phyloP scores from a whole-genome alignment of 2,113 vertebrate genomes.

The Podocnemis expansa region DNA sequence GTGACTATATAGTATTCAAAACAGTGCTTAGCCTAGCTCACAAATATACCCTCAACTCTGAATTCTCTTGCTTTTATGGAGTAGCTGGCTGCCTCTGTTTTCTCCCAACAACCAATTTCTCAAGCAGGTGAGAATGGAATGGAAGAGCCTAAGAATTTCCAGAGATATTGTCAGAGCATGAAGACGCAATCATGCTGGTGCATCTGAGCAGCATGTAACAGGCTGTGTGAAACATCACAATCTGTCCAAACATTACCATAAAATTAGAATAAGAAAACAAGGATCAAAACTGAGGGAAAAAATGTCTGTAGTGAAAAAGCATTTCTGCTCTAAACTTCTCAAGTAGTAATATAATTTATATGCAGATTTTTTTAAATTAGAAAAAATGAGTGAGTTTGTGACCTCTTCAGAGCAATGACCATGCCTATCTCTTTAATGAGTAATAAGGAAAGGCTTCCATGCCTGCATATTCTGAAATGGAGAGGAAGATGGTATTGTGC shows the following conservation, averaged over 20 bases:
- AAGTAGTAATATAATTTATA: not conserved
- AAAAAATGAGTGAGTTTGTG: not conserved
- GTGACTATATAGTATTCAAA: not conserved
- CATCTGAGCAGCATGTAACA: not conserved
- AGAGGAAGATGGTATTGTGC: not conserved
- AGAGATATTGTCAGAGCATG: not conserved
- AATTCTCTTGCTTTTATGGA: not conserved
- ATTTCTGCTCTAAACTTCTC: not conserved
- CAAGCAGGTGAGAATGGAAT: not conserved
- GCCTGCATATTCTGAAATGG: not conserved
- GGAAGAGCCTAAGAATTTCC: not conserved
- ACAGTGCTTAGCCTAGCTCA: not conserved
- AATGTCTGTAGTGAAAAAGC: not conserved
- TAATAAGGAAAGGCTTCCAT: not conserved
- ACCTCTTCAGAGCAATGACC: not conserved
- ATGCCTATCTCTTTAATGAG: not conserved
- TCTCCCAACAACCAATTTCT: not conserved
- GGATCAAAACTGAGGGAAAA: not conserved
- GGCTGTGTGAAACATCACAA: fast-evolving
- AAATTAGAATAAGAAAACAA: not conserved
- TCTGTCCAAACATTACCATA: fast-evolving
- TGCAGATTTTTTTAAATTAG: not conserved
- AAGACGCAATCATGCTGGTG: not conserved
- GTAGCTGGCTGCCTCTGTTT: not conserved
- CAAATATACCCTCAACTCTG: not conserved